Percentiles rank a stretch among this genome's conserved stretches.
phyloP scores from a whole-genome alignment of 2,113 vertebrate species.

The Stegastes partitus region DNA sequence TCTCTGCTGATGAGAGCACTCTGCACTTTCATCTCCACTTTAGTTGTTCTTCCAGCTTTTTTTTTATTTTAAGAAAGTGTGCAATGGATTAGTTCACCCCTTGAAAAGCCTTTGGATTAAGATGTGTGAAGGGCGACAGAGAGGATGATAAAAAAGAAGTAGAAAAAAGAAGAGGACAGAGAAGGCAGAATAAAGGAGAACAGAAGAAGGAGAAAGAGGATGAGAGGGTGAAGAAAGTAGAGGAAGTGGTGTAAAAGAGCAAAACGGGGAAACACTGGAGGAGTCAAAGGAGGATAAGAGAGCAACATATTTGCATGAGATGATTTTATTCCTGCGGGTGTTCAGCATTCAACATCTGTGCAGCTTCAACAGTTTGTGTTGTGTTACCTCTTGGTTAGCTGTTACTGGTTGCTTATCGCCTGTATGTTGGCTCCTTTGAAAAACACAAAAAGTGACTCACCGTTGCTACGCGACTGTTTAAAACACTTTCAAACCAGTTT shows the following conservation, averaged over 20 bases:
- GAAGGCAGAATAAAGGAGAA: constrained; percentile 12
- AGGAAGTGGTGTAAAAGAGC: background rate
- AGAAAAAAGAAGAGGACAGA: constrained; percentile 5
- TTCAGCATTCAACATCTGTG: constrained; percentile 24
- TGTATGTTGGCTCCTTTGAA: constrained; percentile 15
- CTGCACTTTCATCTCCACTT: constrained; percentile 71
- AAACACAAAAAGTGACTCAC: constrained; percentile 21
- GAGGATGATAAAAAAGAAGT: constrained; percentile 35
- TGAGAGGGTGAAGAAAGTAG: background rate
- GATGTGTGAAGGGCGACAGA: constrained; percentile 32
- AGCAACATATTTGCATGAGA: background rate
- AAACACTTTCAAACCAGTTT: constrained; percentile 43
- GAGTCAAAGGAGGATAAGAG: constrained; percentile 2
- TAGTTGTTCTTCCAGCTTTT: constrained; percentile 49
- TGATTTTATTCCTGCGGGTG: background rate
- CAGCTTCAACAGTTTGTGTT: constrained; percentile 36
- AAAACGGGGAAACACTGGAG: background rate
- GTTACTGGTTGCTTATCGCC: constrained; percentile 34
- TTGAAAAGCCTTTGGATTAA: constrained; percentile 64
- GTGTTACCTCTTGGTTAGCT: constrained; percentile 9
- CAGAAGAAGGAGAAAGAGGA: background rate
- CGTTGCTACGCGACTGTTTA: constrained; percentile 70
- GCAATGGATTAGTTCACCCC: constrained; percentile 61
- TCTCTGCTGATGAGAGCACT: constrained; percentile 57
- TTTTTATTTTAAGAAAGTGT: constrained; percentile 70